A percentile compares a stretch with the other conserved stretches of the same genome.
Evolutionary conservation across 1,140 invertebrate species (phyloP).

Genomic region (Trypoxylus dichotomus): DNA sequence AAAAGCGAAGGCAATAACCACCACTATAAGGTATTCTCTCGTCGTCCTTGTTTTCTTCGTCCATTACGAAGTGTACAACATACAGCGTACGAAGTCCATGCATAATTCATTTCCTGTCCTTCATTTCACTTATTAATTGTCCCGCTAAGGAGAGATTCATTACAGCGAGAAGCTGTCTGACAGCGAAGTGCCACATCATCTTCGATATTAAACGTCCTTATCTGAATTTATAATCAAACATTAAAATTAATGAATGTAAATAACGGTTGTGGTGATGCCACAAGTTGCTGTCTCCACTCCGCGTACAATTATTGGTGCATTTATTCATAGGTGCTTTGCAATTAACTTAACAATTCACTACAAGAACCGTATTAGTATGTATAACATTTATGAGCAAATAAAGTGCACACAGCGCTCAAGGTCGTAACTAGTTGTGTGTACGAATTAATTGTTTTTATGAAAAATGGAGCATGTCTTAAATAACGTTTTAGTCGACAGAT

Average conservation of each 20-base stretch:
- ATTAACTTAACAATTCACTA: background rate
- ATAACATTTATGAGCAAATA: too few relatives aligned
- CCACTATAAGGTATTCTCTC: constrained; percentile 10
- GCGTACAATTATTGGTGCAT: background rate
- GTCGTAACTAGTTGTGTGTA: too few relatives aligned
- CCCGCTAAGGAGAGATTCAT: constrained; percentile 20
- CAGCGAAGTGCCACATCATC: constrained; percentile 16
- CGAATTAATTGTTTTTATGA: too few relatives aligned
- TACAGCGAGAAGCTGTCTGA: constrained; percentile 4
- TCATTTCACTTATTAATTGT: constrained; percentile 18
- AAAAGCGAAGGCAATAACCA: constrained; percentile 10
- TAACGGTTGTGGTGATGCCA: background rate
- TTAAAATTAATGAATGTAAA: constrained; percentile 21
- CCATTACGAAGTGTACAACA: background rate
- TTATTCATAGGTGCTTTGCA: constrained; percentile 10
- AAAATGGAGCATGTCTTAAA: too few relatives aligned
- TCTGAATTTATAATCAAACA: constrained; percentile 20
- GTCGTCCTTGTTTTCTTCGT: background rate
- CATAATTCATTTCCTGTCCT: constrained; percentile 17
- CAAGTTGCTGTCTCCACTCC: background rate
- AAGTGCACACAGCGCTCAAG: too few relatives aligned
- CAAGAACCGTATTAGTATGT: background rate
- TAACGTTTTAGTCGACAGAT: too few relatives aligned
- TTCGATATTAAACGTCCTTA: constrained; percentile 17
- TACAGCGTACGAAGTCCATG: background rate